phyloP scores from a whole-genome alignment of 2,113 vertebrate genomes.

The Myodes glareolus region DNA sequence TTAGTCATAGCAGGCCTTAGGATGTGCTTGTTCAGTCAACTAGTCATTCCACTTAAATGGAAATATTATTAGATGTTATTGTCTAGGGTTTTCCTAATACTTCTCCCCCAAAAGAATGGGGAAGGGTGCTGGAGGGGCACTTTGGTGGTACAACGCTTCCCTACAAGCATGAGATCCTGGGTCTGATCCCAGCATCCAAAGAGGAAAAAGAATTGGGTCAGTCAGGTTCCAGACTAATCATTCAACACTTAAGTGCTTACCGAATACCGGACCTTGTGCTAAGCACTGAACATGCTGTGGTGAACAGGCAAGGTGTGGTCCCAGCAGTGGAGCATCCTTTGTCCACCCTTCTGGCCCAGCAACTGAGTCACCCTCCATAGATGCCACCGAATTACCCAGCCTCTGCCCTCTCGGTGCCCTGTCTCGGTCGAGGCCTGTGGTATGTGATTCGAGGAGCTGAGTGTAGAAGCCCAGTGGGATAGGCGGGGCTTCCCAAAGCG shows the following conservation, averaged over 20 bases:
- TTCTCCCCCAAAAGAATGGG: not conserved
- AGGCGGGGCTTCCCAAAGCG: not conserved
- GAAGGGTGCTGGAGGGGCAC: not conserved
- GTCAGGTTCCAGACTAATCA: not conserved
- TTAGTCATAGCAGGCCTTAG: not conserved
- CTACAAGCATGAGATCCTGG: not conserved
- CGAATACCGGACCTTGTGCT: not conserved
- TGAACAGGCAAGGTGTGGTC: not conserved
- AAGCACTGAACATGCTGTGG: not conserved
- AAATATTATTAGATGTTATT: not conserved
- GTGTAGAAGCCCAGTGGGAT: not conserved
- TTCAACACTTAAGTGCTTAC: not conserved
- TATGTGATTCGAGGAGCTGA: not conserved
- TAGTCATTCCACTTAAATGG: constrained; percentile 27
- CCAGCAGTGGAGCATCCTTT: not conserved
- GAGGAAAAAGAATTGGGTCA: not conserved
- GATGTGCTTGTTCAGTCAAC: not conserved
- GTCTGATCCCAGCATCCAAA: not conserved
- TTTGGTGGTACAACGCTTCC: not conserved
- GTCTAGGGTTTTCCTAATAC: not conserved
- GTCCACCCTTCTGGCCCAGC: not conserved
- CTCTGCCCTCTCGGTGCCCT: not conserved
- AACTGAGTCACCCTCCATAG: not conserved
- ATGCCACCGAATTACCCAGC: not conserved
- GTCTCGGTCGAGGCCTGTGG: not conserved